Conservation (phyloP, 2,888 invertebrate species). For the Apantesis nais region DNA sequence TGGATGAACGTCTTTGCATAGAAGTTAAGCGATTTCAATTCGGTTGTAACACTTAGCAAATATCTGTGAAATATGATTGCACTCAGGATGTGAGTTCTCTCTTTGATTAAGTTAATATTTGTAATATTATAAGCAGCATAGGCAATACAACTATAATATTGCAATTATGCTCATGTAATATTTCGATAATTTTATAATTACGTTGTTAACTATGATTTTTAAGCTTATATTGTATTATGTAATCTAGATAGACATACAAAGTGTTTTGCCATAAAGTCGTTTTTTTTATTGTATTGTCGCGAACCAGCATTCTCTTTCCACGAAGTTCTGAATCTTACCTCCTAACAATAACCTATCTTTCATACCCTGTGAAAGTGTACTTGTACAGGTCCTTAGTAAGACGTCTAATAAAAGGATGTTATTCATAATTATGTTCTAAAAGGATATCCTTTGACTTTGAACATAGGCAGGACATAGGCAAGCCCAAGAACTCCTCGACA, state of each 20-base stretch:
- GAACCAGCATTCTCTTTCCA: too few species aligned
- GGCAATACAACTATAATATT: background rate
- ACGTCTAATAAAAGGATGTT: background rate
- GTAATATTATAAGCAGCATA: background rate
- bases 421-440: background rate
- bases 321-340: background rate
- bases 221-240: slow-evolving; percentile 10
- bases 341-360: background rate
- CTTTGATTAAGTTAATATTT: background rate
- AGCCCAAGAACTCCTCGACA: too few species aligned
- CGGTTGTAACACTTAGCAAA: background rate
- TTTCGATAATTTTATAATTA: slow-evolving; percentile 2
- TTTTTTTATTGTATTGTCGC: background rate
- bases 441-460: too few species aligned
- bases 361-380: background rate
- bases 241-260: background rate
- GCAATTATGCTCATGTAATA: background rate
- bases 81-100: background rate
- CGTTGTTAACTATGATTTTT: slow-evolving; percentile 9
- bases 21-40: background rate
- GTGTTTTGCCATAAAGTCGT: background rate
- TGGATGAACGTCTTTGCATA: background rate
- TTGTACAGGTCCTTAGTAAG: background rate
- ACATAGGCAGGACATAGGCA: too few species aligned
- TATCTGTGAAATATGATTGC: too few species aligned